phyloP scores from a whole-genome alignment of 2,113 vertebrate species.

The Phyllostomus discolor region DNA sequence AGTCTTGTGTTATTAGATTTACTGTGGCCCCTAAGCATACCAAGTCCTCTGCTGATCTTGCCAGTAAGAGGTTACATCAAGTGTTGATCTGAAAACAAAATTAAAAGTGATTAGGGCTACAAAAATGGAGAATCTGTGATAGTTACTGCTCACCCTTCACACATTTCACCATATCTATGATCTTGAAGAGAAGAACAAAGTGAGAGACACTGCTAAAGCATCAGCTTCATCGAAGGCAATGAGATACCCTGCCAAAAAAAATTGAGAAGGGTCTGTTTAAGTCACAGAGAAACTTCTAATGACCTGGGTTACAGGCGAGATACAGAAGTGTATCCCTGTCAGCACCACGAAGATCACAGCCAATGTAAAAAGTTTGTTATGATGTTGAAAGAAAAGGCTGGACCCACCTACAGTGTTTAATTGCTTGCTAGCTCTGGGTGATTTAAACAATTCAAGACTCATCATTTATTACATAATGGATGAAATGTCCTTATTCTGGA shows the following conservation, averaged over 20 bases:
- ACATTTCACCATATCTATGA: background rate
- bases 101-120: background rate
- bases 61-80: background rate
- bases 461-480: background rate
- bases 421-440: background rate
- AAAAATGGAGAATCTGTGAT: background rate
- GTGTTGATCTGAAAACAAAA: background rate
- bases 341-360: background rate
- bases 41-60: background rate
- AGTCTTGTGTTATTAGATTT: background rate
- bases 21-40: background rate
- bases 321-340: background rate
- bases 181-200: background rate
- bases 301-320: background rate
- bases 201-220: background rate
- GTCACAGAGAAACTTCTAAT: background rate
- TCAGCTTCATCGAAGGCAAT: background rate
- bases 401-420: background rate
- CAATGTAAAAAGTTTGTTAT: background rate
- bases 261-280: background rate
- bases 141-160: background rate
- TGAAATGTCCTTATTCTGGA: background rate
- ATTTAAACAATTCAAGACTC: background rate
- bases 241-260: no score
- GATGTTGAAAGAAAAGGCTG: background rate